Base-by-base conservation (phyloP, 2,113 vertebrate species). In the Muntiacus muntjak region DNA sequence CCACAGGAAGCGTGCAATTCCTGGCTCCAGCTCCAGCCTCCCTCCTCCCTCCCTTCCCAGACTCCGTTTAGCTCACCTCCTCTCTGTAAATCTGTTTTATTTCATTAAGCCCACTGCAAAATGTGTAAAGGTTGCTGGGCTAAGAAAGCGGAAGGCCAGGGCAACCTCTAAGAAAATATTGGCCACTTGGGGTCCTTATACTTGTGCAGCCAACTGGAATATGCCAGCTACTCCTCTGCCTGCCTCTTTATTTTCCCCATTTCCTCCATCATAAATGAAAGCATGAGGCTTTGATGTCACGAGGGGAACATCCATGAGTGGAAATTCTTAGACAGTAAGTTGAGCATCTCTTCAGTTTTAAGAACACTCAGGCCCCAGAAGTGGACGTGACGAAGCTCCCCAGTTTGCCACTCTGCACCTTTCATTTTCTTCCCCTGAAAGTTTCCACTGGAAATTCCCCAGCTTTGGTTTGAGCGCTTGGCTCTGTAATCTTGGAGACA, bases 371-470 rank as follows among this genome's bases (percentile, higher is more conserved):
- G 26, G 54, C 19, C 57, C 33, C 23, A 67, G 79, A 85, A 60
- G 74, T 40, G 23, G 64, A 45, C n/a, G 10, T 78, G 45, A 90
- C 57, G 45, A 92, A 36, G 55, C 47, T 85, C 19, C 81, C 94
- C 87, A n/a, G 47, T 57, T 45, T 13, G 28, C 57, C 58, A 28
- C 14, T 89, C 28, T 17, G 64, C 52, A 47, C 26, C 82, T 95
- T 71, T 89, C 87, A n/a, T 84, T 85, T 93, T 64, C 81, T 84
- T 54, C 71, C 91, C 76, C 47, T 1, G 30, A 83, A 87, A 94
- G 74, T 97, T 96, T 97, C 95, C 93, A 43, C 55, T 97, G 95
- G 97, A 95, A 97, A 95, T 95, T 45, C 96, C 97, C 95, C 91
- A 74, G 83, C 91, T 97, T 87, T 81, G 64, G 76, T 55, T 55